phyloP scores from a whole-genome alignment of 2,888 invertebrate species.

The Zeuzera pyrina region DNA sequence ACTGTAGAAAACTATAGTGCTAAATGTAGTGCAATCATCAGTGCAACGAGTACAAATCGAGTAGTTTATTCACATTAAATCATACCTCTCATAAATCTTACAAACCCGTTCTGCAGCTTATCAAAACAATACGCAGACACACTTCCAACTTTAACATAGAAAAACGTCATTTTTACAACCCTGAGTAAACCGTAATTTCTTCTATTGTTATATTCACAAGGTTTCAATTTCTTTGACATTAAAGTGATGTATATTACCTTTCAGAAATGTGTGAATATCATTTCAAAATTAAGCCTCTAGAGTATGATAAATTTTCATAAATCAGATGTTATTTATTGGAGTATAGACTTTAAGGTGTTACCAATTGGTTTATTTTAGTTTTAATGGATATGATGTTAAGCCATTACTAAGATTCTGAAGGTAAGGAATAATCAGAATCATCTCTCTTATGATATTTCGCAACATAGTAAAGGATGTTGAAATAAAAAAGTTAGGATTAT shows the following conservation, averaged over 20 bases:
- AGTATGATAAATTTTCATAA: conserved; percentile 71
- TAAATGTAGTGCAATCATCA: conserved; percentile 64
- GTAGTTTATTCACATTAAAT: conserved; percentile 73
- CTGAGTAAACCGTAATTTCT: conserved; percentile 26
- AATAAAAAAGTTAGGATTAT: conserved; percentile 37
- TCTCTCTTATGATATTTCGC: conserved; percentile 37
- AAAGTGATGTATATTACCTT: conserved; percentile 29
- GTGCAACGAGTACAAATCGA: conserved; percentile 56
- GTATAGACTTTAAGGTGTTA: conserved; percentile 68
- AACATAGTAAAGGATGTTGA: conserved; percentile 27
- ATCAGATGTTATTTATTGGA: conserved; percentile 68
- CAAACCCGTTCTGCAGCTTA: conserved; percentile 72
- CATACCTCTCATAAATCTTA: conserved; percentile 68
- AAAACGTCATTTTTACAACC: conserved; percentile 44
- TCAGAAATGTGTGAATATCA: conserved; percentile 34
- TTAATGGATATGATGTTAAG: conserved; percentile 44
- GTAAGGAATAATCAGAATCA: conserved; percentile 46
- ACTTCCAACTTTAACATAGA: conserved; percentile 48
- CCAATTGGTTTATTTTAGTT: conserved; percentile 59
- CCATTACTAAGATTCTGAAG: conserved; percentile 36
- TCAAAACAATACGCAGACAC: conserved; percentile 74
- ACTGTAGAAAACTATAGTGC: conserved; percentile 21
- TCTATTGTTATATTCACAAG: conserved; percentile 36
- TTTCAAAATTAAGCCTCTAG: conserved; percentile 72
- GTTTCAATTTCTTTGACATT: conserved; percentile 38